Evolutionary conservation across 2,113 vertebrate species (phyloP).

Genomic region (Lynx canadensis): DNA sequence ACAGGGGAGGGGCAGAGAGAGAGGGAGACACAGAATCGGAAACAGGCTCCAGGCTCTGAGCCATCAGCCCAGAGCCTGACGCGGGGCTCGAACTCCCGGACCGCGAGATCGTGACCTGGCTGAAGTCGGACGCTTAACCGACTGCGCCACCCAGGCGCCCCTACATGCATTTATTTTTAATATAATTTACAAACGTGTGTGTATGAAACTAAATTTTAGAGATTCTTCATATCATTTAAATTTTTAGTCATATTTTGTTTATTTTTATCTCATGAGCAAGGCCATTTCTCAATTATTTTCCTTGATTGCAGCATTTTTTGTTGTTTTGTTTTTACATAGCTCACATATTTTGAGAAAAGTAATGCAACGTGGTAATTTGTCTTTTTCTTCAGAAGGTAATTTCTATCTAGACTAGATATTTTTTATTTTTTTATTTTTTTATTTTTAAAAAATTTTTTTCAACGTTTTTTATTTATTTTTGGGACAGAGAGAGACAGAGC

Average conservation of each 20-base stretch:
- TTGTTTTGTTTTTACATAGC: not conserved
- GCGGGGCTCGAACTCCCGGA: too few relatives aligned
- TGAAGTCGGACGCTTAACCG: too few relatives aligned
- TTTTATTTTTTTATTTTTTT: conserved; percentile 56
- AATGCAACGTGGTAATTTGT: not conserved
- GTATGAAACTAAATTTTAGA: conserved; percentile 22
- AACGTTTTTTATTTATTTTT: too few relatives aligned
- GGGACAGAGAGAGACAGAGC: too few relatives aligned
- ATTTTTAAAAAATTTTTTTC: too few relatives aligned
- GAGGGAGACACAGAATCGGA: too few relatives aligned
- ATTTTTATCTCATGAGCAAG: not conserved
- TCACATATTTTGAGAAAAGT: not conserved
- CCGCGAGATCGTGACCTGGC: too few relatives aligned
- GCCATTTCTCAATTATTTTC: not conserved
- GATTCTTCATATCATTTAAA: not conserved
- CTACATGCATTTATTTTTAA: not conserved
- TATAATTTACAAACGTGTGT: not conserved
- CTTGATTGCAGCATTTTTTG: not conserved
- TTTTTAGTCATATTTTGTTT: not conserved
- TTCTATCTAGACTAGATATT: not conserved
- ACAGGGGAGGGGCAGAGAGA: too few relatives aligned
- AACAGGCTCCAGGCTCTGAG: too few relatives aligned
- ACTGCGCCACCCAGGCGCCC: too few relatives aligned
- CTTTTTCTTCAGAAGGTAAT: not conserved
- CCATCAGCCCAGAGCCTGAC: too few relatives aligned